These are phyloP conservation scores for Caenorhabditis inopinata DNA, from an alignment of 1,140 invertebrate species.

Conservation along the genomic window DNA sequence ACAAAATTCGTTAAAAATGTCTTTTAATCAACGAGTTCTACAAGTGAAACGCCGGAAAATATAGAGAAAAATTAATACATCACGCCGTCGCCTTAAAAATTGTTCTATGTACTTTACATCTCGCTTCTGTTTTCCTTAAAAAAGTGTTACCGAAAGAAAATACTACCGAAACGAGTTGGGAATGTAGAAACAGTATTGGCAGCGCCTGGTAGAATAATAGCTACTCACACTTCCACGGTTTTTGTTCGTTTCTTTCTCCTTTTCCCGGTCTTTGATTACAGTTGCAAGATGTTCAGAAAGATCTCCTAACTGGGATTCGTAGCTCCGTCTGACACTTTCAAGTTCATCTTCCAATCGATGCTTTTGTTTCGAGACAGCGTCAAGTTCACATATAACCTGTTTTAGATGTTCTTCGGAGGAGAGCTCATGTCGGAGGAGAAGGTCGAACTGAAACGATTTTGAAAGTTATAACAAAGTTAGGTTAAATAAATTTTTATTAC, in stretches of 20 bases:
- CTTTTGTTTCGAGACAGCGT: not conserved
- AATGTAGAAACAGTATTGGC: too few relatives aligned
- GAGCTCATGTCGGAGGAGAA: not conserved
- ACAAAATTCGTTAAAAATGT: too few relatives aligned
- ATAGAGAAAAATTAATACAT: too few relatives aligned
- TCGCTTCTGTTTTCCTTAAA: too few relatives aligned
- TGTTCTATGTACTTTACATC: too few relatives aligned
- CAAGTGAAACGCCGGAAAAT: too few relatives aligned
- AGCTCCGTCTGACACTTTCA: not conserved
- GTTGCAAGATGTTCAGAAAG: not conserved
- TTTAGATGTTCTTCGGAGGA: not conserved
- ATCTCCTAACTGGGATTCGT: not conserved
- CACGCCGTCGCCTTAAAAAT: too few relatives aligned
- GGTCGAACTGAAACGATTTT: not conserved
- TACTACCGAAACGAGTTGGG: too few relatives aligned
- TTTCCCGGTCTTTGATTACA: not conserved
- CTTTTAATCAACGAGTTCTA: too few relatives aligned
- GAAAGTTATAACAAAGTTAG: too few relatives aligned
- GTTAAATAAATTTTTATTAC: not conserved
- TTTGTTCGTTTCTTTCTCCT: not conserved
- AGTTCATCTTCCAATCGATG: slow-evolving; percentile 1
- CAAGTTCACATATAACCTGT: not conserved
- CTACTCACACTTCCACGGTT: not conserved
- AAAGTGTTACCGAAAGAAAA: too few relatives aligned
- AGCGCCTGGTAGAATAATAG: too few relatives aligned